A percentile compares a stretch with the other conserved stretches of the same genome.
Evolutionary conservation across 2,113 vertebrate species (phyloP).

Genomic region (Gallinago jamesoni): DNA sequence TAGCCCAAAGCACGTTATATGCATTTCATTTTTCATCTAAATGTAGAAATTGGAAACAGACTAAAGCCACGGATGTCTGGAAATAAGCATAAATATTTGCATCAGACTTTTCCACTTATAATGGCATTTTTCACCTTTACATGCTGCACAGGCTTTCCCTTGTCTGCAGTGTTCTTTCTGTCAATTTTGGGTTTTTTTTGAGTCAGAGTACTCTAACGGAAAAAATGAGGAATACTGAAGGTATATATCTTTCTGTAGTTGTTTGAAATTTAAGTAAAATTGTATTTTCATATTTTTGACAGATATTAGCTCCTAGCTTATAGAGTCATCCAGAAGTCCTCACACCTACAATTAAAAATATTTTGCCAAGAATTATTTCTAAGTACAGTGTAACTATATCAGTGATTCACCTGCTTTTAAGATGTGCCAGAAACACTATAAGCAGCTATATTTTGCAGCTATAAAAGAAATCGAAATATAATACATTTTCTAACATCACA

Average conservation of each 20-base stretch:
- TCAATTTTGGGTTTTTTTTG: neutral
- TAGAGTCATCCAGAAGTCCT: neutral
- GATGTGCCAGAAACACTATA: neutral
- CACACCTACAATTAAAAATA: neutral
- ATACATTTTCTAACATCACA: neutral
- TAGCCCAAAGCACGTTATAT: neutral
- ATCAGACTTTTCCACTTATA: neutral
- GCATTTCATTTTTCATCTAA: neutral
- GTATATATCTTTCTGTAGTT: neutral
- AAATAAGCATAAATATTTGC: slow-evolving; percentile 19
- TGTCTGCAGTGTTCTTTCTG: neutral
- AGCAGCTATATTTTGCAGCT: neutral
- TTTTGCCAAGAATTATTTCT: neutral
- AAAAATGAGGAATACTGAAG: neutral
- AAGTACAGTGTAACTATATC: neutral
- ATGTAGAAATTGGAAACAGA: neutral
- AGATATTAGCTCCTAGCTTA: neutral
- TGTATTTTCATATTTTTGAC: neutral
- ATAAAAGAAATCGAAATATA: neutral
- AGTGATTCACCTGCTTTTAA: neutral
- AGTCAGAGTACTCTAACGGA: neutral
- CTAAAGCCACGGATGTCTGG: neutral
- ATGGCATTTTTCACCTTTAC: neutral
- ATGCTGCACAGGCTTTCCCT: neutral
- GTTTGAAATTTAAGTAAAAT: neutral